phyloP scores from a whole-genome alignment of 2,888 invertebrate species.

The Vesta saturnalis region DNA sequence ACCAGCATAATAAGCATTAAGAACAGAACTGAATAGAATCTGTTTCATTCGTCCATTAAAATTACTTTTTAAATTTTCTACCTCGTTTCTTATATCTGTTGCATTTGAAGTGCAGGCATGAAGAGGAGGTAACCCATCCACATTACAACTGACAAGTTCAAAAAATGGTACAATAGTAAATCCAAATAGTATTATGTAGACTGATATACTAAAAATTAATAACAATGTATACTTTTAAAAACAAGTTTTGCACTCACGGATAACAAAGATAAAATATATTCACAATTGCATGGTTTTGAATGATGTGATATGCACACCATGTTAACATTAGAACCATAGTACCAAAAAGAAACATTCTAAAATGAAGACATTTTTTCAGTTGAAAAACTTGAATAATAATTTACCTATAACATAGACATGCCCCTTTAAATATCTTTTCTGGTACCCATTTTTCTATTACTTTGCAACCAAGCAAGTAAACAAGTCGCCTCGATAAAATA shows the following conservation, averaged over 20 bases:
- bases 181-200: conserved; percentile 86
- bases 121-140: conserved; percentile 69
- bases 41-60: conserved; percentile 91
- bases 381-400: not conserved
- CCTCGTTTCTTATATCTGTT: conserved; percentile 81
- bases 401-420: conserved; percentile 51
- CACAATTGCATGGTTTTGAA: conserved; percentile 78
- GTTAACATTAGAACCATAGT: conserved; percentile 69
- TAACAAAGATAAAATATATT: conserved; percentile 88
- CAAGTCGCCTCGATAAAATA: conserved; percentile 80
- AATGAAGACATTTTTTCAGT: not conserved
- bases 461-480: conserved; percentile 65
- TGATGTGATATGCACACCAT: conserved; percentile 78
- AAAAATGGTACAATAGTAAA: conserved; percentile 80
- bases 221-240: not conserved
- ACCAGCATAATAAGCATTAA: conserved; percentile 88
- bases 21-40: conserved; percentile 79
- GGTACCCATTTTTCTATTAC: conserved; percentile 51
- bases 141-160: conserved; percentile 66
- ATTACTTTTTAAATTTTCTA: conserved; percentile 83
- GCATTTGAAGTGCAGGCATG: conserved; percentile 83
- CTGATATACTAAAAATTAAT: conserved; percentile 62
- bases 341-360: conserved; percentile 71
- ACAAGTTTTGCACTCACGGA: conserved; percentile 76
- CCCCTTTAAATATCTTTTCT: conserved; percentile 45